Evolutionary conservation across 2,113 vertebrate species (phyloP).

Genomic region (Phylloscopus whistleri): DNA sequence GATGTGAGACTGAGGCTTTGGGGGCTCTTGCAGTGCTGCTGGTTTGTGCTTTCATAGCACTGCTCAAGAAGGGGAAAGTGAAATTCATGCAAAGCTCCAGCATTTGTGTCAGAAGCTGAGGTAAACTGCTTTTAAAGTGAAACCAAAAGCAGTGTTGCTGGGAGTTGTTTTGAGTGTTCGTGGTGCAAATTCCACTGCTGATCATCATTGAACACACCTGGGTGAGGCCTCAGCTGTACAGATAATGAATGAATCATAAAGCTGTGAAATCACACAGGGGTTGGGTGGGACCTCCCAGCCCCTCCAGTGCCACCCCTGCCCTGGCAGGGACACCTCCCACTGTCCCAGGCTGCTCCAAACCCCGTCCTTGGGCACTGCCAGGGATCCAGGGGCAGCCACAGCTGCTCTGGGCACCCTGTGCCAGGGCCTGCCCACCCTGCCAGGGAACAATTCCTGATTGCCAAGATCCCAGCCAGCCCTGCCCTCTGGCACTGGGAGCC

Average conservation of each 20-base stretch:
- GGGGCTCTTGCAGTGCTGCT: not conserved
- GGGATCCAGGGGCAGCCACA: no score
- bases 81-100: not conserved
- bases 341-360: not conserved
- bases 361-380: no score
- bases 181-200: not conserved
- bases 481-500: no score
- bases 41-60: rapidly evolving
- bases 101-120: no score
- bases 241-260: not conserved
- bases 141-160: not conserved
- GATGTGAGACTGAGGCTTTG: not conserved
- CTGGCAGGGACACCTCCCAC: not conserved
- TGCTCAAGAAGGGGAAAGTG: rapidly evolving
- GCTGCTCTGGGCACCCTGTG: no score
- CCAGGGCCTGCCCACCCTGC: no score
- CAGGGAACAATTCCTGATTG: no score
- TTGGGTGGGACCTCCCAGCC: rapidly evolving
- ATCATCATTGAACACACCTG: not conserved
- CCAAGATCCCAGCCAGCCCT: no score
- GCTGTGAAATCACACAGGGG: not conserved
- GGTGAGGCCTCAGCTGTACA: not conserved
- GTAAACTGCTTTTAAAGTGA: not conserved
- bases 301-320: no score
- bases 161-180: not conserved